These are phyloP conservation scores for Trichopria drosophilae DNA, from an alignment of 2,888 invertebrate species.

Conservation along the genomic window DNA sequence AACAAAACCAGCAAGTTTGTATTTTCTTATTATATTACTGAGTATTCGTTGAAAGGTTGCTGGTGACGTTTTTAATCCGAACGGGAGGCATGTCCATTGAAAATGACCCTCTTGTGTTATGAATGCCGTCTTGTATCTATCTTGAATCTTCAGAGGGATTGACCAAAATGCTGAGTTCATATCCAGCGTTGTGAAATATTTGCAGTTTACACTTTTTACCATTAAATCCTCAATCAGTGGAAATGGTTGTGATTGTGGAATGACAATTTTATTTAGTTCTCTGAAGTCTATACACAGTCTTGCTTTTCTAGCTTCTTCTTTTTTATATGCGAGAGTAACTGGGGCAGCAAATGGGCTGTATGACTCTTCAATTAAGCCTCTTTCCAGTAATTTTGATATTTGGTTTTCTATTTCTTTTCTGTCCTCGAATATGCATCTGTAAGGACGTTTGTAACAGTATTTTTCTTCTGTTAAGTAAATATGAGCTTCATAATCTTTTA, in stretches of 20 bases:
- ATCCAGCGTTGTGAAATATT: conserved; percentile 33
- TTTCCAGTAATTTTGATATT: conserved; percentile 35
- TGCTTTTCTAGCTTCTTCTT: conserved; percentile 34
- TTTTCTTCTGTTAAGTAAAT: conserved; percentile 35
- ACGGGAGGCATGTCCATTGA: conserved; percentile 30
- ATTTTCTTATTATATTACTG: conserved; percentile 25
- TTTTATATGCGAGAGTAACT: conserved; percentile 35
- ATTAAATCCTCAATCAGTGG: conserved; percentile 36
- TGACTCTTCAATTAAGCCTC: conserved; percentile 38
- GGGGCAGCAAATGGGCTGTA: conserved; percentile 36
- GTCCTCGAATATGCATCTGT: conserved; percentile 34
- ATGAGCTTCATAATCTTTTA: conserved; percentile 34
- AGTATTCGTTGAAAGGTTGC: conserved; percentile 31
- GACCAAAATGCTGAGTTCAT: conserved; percentile 41
- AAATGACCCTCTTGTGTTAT: conserved; percentile 9
- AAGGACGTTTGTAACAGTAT: conserved; percentile 34
- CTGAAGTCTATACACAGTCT: conserved; percentile 36
- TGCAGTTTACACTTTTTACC: conserved; percentile 28
- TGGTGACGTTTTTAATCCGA: conserved; percentile 26
- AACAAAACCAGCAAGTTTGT: conserved; percentile 13
- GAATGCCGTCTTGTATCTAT: conserved; percentile 33
- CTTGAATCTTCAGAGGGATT: conserved; percentile 32
- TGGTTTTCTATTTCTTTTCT: conserved; percentile 38
- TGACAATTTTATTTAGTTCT: conserved; percentile 37
- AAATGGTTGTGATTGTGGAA: conserved; percentile 37